Evolutionary conservation across 92 coral and sea anemone genomes (phyloP), one percentile per base, ranked within the genome.

Genomic region (Porites lobata): DNA sequence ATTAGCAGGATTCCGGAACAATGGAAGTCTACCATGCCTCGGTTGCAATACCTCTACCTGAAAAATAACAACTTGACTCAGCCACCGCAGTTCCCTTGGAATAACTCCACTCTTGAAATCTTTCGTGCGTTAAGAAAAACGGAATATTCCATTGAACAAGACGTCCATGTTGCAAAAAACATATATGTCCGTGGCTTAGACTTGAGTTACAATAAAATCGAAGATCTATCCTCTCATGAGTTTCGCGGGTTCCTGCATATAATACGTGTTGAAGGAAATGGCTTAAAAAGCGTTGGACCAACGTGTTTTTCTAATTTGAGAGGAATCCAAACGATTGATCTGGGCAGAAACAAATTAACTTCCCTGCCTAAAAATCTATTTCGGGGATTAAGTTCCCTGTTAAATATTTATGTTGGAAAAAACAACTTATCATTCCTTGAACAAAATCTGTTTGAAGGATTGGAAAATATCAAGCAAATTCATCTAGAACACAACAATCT

Each of bases 381-480:
- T 78, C 56, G 4, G 58, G 71, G 83, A 19, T 38, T 78, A 50
- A 8, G 17, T n/a, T 59, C 83, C 53, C 53, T 75, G 64, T 63
- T n/a, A 22, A 51, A 75, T 14, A 54, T 75, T 20, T 9, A 3
- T 14, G 50, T 75, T 52, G 62, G 79, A 51, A 19, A 57, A 2
- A 93, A 94, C 88, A 92, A 82, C 43, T 71, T 94, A 15, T 1
- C 90, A n/a, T 19, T 57, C 66, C n/a, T 94, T 1, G 18, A 80
- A 8, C 75, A 59, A 19, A 78, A 58, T 29, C 85, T 79, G 21
- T 92, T 94, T 63, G 77, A 69, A 52, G 85, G 74, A 14, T 67
- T 88, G 59, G 57, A 50, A 24, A 74, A 73, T 0, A 65, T 94
- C 9, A 81, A 82, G 77, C 59, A 11, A 7, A 72, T 94, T 7